These are phyloP conservation scores for Parnassius orleans DNA, from an alignment of 2,888 invertebrate genomes.

Conservation along the genomic window DNA sequence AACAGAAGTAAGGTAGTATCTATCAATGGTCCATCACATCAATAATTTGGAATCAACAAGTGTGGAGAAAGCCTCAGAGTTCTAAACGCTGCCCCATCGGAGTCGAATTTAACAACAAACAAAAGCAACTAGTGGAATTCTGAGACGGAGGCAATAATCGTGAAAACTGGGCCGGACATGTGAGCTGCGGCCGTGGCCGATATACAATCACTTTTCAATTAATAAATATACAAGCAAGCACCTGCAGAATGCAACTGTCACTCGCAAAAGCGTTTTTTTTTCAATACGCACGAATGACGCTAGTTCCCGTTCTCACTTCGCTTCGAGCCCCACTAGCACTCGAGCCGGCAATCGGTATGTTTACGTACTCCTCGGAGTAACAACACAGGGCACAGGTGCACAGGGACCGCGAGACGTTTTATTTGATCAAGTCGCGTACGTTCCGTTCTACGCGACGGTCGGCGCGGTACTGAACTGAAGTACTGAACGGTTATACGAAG, in stretches of 20 bases:
- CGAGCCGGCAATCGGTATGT: conserved; percentile 53
- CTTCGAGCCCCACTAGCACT: conserved; percentile 44
- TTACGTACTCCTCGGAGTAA: conserved; percentile 61
- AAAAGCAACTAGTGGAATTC: conserved; percentile 70
- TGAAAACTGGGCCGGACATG: conserved; percentile 80
- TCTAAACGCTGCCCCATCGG: conserved; percentile 41
- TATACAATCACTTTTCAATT: conserved; percentile 80
- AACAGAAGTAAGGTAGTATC: background rate
- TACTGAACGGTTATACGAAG: background rate
- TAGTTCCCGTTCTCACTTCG: conserved; percentile 48
- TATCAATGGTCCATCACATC: background rate
- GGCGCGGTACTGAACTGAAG: conserved; percentile 46
- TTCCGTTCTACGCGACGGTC: conserved; percentile 39
- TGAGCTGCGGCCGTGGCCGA: conserved; percentile 78
- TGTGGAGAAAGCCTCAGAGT: conserved; percentile 40
- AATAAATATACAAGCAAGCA: conserved; percentile 69
- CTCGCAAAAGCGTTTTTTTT: conserved; percentile 42
- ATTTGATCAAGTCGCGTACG: conserved; percentile 34
- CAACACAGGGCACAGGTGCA: conserved; percentile 57
- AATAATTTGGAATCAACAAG: conserved; percentile 51
- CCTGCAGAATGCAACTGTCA: conserved; percentile 75
- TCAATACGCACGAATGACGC: conserved; percentile 50
- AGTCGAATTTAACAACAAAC: conserved; percentile 50
- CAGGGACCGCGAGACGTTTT: conserved; percentile 1
- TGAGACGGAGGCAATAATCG: conserved; percentile 48